A percentile compares a stretch with the other conserved stretches of the same genome.
Conservation (phyloP, 2,797 vertebrate genomes). For the Pelodytes ibericus region DNA sequence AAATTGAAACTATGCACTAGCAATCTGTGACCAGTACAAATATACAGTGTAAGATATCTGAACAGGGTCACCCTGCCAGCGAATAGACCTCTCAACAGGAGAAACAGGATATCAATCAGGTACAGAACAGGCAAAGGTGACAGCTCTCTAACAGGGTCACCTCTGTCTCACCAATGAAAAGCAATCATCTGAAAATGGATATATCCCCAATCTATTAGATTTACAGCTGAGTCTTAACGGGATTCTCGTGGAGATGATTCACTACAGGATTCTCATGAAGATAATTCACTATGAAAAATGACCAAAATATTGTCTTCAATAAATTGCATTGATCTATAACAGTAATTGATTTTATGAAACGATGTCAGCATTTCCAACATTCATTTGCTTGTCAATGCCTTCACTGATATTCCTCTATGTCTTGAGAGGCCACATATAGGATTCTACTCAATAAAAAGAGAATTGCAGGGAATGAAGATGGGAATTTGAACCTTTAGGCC, state of each 20-base stretch:
- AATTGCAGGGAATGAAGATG: too few relatives aligned
- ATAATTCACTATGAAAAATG: conserved; percentile 11
- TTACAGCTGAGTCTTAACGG: conserved; percentile 51
- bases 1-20: too few relatives aligned
- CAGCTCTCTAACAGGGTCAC: conserved; percentile 58
- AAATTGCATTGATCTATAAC: too few relatives aligned
- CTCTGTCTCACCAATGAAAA: conserved; percentile 62
- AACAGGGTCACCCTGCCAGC: conserved; percentile 55
- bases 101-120: conserved; percentile 56
- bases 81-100: conserved; percentile 58
- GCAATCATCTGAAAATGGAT: conserved; percentile 57
- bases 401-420: too few relatives aligned
- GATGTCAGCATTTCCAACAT: too few relatives aligned
- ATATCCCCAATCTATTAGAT: conserved; percentile 47
- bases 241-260: conserved; percentile 10
- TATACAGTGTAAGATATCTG: background rate
- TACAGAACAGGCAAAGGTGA: conserved; percentile 51
- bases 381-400: too few relatives aligned
- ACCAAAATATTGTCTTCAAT: too few relatives aligned
- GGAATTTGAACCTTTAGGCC: too few relatives aligned
- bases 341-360: too few relatives aligned
- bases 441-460: too few relatives aligned
- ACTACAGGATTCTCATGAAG: conserved; percentile 19
- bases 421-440: too few relatives aligned
- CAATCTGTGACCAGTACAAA: background rate